Evolutionary conservation across 2,888 invertebrate genomes (phyloP).

Genomic region (Cataglyphis cursor): DNA sequence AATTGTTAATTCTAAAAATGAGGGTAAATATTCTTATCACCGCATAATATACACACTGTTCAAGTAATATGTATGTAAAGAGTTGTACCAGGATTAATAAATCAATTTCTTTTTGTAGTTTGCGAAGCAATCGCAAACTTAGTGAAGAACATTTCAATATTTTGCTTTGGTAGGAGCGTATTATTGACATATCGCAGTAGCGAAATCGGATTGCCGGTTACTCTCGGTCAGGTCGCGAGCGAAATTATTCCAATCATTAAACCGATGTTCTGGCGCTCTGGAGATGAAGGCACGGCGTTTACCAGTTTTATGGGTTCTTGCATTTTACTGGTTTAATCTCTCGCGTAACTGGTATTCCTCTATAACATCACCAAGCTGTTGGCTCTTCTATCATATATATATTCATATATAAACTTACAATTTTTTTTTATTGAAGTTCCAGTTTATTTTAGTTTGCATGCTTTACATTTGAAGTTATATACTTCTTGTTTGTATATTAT

Average conservation of each 20-base stretch:
- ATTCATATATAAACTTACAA: neutral
- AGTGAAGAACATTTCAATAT: slow-evolving; percentile 31
- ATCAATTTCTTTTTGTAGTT: slow-evolving; percentile 77
- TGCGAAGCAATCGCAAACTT: neutral
- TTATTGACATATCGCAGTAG: slow-evolving; percentile 78
- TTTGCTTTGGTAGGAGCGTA: slow-evolving; percentile 47
- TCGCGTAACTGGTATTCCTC: slow-evolving; percentile 57
- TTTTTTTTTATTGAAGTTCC: slow-evolving; percentile 47
- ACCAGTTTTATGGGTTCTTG: slow-evolving; percentile 76
- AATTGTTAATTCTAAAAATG: slow-evolving; percentile 75
- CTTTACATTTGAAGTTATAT: slow-evolving; percentile 57
- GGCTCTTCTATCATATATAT: slow-evolving; percentile 23
- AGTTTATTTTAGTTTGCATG: slow-evolving; percentile 57
- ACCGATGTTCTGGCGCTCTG: slow-evolving; percentile 75
- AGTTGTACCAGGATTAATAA: slow-evolving; percentile 59
- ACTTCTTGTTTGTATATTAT: slow-evolving; percentile 32
- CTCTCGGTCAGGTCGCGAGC: slow-evolving; percentile 70
- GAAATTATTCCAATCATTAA: slow-evolving; percentile 78
- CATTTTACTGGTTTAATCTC: slow-evolving; percentile 79
- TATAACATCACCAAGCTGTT: slow-evolving; percentile 15
- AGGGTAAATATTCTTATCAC: slow-evolving; percentile 72
- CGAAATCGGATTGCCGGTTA: slow-evolving; percentile 72
- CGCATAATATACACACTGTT: neutral
- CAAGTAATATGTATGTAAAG: neutral
- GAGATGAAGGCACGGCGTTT: slow-evolving; percentile 74